Evolutionary conservation across 2,113 vertebrate genomes (phyloP).

Genomic region (Proteles cristata): DNA sequence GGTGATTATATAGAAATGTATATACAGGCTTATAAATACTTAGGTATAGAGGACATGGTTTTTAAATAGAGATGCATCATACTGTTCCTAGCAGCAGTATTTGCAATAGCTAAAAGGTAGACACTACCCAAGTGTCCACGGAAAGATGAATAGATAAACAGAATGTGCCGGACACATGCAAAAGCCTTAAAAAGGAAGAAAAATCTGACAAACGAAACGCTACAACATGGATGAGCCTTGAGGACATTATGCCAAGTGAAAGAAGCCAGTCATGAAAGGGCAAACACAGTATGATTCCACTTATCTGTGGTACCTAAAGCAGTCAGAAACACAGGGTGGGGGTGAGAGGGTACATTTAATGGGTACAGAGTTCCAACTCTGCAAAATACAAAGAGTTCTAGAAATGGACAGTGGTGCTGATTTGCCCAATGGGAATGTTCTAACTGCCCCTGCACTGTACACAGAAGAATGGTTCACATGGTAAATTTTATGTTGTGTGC

Average conservation of each 20-base stretch:
- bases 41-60: not conserved
- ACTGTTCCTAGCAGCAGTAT: not conserved
- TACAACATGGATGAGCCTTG: not conserved
- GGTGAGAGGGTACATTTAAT: not conserved
- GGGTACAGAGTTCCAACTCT: not conserved
- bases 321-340: not conserved
- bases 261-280: not conserved
- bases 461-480: not conserved
- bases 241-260: not conserved
- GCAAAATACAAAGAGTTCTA: not conserved
- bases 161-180: not conserved
- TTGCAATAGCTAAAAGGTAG: not conserved
- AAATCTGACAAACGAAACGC: not conserved
- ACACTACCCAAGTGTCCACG: not conserved
- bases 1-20: not conserved
- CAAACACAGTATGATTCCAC: not conserved
- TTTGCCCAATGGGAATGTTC: not conserved
- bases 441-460: not conserved
- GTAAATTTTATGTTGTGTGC: not conserved
- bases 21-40: not conserved
- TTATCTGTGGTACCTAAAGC: not conserved
- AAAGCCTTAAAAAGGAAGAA: constrained; percentile 24
- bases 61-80: not conserved
- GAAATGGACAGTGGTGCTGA: not conserved
- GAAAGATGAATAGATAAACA: not conserved